Evolutionary conservation across 1,140 invertebrate genomes (phyloP).

Genomic region (Drosophila kikkawai): DNA sequence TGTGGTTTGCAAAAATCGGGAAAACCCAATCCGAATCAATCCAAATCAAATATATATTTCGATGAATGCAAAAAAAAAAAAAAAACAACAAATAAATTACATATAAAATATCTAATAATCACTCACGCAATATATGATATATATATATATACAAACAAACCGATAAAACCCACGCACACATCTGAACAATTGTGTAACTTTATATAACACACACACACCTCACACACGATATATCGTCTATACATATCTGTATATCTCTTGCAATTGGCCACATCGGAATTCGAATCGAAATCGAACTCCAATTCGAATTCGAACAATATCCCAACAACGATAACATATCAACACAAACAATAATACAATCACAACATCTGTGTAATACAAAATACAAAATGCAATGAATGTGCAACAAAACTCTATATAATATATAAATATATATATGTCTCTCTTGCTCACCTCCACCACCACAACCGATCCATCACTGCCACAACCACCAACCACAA

Average conservation of each 20-base stretch:
- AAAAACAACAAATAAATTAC: conserved; percentile 58
- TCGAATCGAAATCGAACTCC: conserved; percentile 23
- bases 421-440: conserved; percentile 29
- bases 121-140: conserved; percentile 64
- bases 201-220: conserved; percentile 38
- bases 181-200: conserved; percentile 59
- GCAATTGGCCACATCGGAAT: conserved; percentile 39
- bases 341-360: conserved; percentile 43
- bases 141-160: conserved; percentile 35
- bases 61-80: conserved; percentile 76
- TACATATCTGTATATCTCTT: conserved; percentile 33
- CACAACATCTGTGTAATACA: conserved; percentile 50
- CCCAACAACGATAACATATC: conserved; percentile 22
- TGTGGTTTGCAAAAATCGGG: conserved; percentile 81
- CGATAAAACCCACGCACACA: conserved; percentile 55
- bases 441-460: conserved; percentile 36
- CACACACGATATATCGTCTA: conserved; percentile 22
- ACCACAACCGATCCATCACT: conserved; percentile 30
- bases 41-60: conserved; percentile 64
- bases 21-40: conserved; percentile 78
- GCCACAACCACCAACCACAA: conserved; percentile 26
- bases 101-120: conserved; percentile 63
- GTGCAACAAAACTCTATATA: conserved; percentile 46
- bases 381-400: conserved; percentile 54
- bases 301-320: conserved; percentile 32